These are phyloP conservation scores for Lithobates sylvaticus DNA, from an alignment of 2,797 vertebrate genomes.

Conservation along the genomic window DNA sequence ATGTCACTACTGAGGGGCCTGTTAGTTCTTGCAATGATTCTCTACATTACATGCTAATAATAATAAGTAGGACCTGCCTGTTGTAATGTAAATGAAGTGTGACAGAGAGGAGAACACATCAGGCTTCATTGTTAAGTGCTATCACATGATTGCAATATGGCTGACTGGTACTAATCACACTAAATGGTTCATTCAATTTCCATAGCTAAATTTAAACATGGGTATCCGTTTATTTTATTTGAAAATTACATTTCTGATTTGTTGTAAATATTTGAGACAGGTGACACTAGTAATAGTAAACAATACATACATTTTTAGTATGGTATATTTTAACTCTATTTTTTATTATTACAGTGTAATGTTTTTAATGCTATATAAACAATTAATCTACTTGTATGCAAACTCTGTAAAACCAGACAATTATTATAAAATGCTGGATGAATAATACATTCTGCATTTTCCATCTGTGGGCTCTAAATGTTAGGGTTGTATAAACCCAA, in stretches of 20 bases:
- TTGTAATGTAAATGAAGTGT: not conserved
- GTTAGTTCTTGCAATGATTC: too few species aligned
- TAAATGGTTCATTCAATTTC: slow-evolving; percentile 23
- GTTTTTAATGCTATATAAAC: slow-evolving; percentile 50
- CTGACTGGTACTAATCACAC: slow-evolving; percentile 4
- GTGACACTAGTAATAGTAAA: slow-evolving; percentile 22
- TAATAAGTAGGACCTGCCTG: not conserved
- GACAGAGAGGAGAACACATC: not conserved
- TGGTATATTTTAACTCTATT: slow-evolving; percentile 30
- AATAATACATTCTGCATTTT: slow-evolving; percentile 36
- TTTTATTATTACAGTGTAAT: slow-evolving; percentile 44
- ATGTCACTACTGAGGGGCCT: too few species aligned
- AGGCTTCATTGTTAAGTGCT: not conserved
- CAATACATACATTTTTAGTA: slow-evolving; percentile 26
- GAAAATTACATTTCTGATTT: not conserved
- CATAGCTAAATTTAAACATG: slow-evolving; percentile 20
- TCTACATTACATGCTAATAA: not conserved
- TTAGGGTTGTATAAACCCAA: slow-evolving; percentile 21
- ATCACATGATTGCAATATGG: slow-evolving; percentile 5
- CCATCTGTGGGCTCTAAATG: slow-evolving; percentile 30
- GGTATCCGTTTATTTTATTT: slow-evolving; percentile 7
- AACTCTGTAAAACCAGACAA: slow-evolving; percentile 49
- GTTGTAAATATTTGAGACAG: slow-evolving; percentile 11
- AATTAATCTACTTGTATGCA: slow-evolving; percentile 42
- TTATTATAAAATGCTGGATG: slow-evolving; percentile 41